These are phyloP conservation scores for Caenorhabditis sp. DNA, from an alignment of 2,888 invertebrate species.

Conservation along the genomic window DNA sequence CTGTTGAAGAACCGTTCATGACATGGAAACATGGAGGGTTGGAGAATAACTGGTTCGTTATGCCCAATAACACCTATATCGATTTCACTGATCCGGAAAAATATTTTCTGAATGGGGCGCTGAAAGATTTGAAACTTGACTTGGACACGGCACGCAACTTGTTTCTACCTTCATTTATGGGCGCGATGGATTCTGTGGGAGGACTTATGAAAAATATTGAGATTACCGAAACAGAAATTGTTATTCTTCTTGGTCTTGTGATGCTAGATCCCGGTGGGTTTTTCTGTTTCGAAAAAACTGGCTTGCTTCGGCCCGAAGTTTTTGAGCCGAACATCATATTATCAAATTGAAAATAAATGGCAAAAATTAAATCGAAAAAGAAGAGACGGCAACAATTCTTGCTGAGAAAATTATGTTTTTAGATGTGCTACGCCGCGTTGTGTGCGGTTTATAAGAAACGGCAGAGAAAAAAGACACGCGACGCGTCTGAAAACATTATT, in stretches of 20 bases:
- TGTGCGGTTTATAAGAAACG: too few relatives aligned
- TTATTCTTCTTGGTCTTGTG: constrained; percentile 54
- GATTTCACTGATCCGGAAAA: constrained; percentile 55
- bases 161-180: constrained; percentile 60
- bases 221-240: constrained; percentile 55
- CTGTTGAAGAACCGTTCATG: constrained; percentile 65
- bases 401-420: too few relatives aligned
- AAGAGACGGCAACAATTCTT: too few relatives aligned
- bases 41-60: constrained; percentile 60
- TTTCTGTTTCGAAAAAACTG: neutral
- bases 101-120: constrained; percentile 53
- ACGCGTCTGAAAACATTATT: too few relatives aligned
- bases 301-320: constrained; percentile 9
- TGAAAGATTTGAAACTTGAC: constrained; percentile 61
- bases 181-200: constrained; percentile 61
- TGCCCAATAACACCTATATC: constrained; percentile 64
- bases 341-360: too few relatives aligned
- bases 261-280: constrained; percentile 37
- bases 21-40: constrained; percentile 63
- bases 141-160: constrained; percentile 59
- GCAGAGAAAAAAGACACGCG: too few relatives aligned
- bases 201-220: constrained; percentile 53
- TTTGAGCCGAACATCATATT: constrained; percentile 6
- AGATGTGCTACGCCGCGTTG: too few relatives aligned
- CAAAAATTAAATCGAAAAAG: too few relatives aligned